Base-by-base conservation (phyloP, 2,888 invertebrate genomes). In the Drosophila falleni region DNA sequence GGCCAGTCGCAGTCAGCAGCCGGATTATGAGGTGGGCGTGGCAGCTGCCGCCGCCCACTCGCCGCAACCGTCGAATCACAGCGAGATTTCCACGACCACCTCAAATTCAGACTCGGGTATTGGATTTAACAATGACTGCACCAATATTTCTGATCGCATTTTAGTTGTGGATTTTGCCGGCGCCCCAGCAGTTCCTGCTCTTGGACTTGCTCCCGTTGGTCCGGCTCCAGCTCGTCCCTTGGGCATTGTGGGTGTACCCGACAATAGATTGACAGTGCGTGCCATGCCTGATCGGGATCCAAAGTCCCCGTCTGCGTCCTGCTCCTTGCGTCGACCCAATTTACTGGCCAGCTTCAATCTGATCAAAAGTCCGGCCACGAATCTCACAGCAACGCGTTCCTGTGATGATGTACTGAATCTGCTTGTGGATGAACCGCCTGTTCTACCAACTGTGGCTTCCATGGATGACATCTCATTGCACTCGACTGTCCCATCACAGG, bases 81-180 rank as follows among this genome's bases (percentile, higher is more conserved):
- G 96, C 87, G 96, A 96, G 80, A 94, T 96, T 9, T 96, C 96
- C 0, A 96, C 96, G 0, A 96, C 97, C 19, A 98, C 97, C 0
- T 98, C 97, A 82, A 98, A 98, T 91, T 98, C 98, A 63, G 98
- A 98, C 91, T 98, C 98, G 1, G 98, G 98, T 0, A 98, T 98
- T 70, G 98, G 98, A 0, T 98, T 98, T 87, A 95, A 97, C 75
- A 98, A 98, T 85, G 97, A 98, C 85, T 96, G 96, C 84, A 95
- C 96, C 10, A 96, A 96, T 87, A 95, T 97, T 56, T 96, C 96
- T 0, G 97, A 97, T 91, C 94, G 97, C 66, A 97, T 97, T 83
- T 91, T 96, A 35, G 95, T 96, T 0, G 96, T 96, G 0, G 97
- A 97, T 89, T 96, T 96, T 89, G 89, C 78, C 26, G 87, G 72